Evolutionary conservation across 2,797 vertebrate genomes (phyloP).

Genomic region (Leptodactylus fallax): DNA sequence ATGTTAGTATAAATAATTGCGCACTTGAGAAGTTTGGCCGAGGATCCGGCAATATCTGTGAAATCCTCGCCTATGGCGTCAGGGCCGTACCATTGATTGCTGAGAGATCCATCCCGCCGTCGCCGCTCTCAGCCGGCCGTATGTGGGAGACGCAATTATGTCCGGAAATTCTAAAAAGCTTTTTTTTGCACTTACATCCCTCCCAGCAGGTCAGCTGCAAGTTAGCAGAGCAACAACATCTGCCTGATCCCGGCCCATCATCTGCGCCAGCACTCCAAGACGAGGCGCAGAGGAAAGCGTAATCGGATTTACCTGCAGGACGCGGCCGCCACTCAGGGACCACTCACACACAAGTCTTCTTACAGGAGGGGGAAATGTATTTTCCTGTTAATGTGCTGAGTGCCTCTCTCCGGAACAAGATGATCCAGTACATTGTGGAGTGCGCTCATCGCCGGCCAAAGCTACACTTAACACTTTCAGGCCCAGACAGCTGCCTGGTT

Average conservation of each 20-base stretch:
- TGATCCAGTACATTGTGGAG: background rate
- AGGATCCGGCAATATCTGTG: background rate
- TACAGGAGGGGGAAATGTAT: constrained; percentile 17
- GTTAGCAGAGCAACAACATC: background rate
- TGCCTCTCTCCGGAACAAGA: constrained; percentile 29
- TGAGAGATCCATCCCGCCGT: constrained; percentile 9
- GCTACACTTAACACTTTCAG: constrained; percentile 17
- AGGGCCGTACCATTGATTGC: constrained; percentile 22
- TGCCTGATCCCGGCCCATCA: background rate
- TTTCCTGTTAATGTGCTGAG: constrained; percentile 41
- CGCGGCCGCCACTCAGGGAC: constrained; percentile 29
- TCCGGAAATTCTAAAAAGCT: constrained; percentile 43
- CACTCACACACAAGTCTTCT: constrained; percentile 4
- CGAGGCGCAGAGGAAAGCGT: constrained; percentile 11
- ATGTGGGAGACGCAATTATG: constrained; percentile 26
- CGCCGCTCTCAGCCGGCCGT: background rate
- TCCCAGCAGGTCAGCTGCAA: constrained; percentile 44
- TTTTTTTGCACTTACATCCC: constrained; percentile 35
- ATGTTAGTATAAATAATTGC: background rate
- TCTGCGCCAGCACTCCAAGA: background rate
- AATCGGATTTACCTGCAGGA: constrained; percentile 49
- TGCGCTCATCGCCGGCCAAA: background rate
- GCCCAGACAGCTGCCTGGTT: background rate
- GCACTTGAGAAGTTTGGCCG: background rate
- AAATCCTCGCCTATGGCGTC: background rate